A percentile compares a stretch with the other conserved stretches of the same genome.
Evolutionary conservation across 2,113 vertebrate genomes (phyloP).

Genomic region (Dolichotis patagonum): DNA sequence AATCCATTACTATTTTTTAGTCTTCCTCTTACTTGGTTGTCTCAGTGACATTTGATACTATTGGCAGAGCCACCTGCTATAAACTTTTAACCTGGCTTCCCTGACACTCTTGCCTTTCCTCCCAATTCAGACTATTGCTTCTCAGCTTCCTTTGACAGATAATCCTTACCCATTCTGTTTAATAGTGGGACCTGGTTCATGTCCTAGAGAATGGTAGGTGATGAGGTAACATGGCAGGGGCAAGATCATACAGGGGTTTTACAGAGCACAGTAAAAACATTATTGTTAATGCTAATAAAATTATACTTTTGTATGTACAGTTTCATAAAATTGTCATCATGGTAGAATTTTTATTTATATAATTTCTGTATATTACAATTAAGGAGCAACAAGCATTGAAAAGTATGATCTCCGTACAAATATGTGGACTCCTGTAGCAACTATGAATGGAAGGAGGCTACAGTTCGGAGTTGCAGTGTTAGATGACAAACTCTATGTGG

Average conservation of each 20-base stretch:
- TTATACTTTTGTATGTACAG: background rate
- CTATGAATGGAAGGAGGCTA: conserved; percentile 96
- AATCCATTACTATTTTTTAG: background rate
- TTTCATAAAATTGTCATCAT: background rate
- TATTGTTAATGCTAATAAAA: background rate
- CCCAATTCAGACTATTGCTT: background rate
- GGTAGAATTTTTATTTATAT: background rate
- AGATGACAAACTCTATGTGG: conserved; percentile 96
- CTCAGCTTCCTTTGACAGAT: background rate
- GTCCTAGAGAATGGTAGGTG: background rate
- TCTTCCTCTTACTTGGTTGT: background rate
- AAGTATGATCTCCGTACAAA: conserved; percentile 97
- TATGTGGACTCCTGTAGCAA: conserved; percentile 96
- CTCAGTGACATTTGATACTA: background rate
- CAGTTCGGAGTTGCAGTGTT: conserved; percentile 98
- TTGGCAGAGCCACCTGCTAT: background rate
- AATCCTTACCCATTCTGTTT: conserved; percentile 12
- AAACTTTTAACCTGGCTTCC: background rate
- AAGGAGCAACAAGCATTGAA: conserved; percentile 98
- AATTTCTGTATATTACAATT: conserved; percentile 57
- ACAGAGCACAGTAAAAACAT: background rate
- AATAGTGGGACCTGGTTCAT: background rate
- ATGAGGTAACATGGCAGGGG: background rate
- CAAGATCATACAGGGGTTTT: background rate
- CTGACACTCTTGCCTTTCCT: background rate